Percentiles rank a stretch among this genome's conserved stretches.
Evolutionary conservation across 2,113 vertebrate species (phyloP).

Genomic region (Procavia capensis): DNA sequence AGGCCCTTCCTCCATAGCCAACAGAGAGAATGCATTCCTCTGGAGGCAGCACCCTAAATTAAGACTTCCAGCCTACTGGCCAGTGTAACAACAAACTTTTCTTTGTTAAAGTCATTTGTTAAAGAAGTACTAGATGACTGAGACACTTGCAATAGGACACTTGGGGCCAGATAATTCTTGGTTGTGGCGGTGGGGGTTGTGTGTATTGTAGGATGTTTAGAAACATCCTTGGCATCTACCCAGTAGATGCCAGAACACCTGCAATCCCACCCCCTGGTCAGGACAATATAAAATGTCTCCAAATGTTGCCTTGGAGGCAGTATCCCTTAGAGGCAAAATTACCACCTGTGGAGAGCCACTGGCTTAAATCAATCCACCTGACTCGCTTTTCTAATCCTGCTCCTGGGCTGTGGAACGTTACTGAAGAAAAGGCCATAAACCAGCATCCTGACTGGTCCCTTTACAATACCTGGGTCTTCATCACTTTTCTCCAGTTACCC

Average conservation of each 20-base stretch:
- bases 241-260: conserved; percentile 15
- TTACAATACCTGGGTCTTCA: not conserved
- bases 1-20: too few species aligned
- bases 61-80: too few species aligned
- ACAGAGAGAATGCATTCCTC: too few species aligned
- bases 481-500: not conserved
- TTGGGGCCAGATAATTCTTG: not conserved
- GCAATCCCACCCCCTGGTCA: not conserved
- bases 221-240: not conserved
- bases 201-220: not conserved
- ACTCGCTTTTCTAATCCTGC: not conserved
- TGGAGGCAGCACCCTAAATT: too few species aligned
- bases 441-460: not conserved
- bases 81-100: too few species aligned
- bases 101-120: too few species aligned
- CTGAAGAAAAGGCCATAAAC: not conserved
- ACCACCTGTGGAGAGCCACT: not conserved
- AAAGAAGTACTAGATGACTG: too few species aligned
- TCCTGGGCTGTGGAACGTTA: not conserved
- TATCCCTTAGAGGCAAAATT: not conserved
- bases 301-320: not conserved
- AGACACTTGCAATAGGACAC: too few species aligned
- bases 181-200: not conserved
- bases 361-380: not conserved
- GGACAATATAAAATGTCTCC: conserved; percentile 48